phyloP scores from a whole-genome alignment of 2,113 vertebrate genomes.

The Chaetorhynchus papuensis region DNA sequence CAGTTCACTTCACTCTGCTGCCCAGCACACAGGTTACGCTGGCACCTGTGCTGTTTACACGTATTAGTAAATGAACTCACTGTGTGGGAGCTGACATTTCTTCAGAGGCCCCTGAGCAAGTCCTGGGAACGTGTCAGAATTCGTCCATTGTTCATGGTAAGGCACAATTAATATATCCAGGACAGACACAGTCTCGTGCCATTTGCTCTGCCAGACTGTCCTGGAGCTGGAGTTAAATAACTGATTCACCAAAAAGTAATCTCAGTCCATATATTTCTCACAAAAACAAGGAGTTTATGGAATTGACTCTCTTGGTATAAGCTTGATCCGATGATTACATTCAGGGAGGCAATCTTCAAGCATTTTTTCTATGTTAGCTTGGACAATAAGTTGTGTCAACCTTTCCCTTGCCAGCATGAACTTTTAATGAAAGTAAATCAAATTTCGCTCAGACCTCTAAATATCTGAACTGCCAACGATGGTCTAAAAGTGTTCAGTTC shows the following conservation, averaged over 20 bases:
- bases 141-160: not conserved
- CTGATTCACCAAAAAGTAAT: not conserved
- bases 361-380: not conserved
- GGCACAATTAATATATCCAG: not conserved
- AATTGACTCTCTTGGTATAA: not conserved
- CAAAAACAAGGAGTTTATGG: not conserved
- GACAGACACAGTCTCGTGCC: not conserved
- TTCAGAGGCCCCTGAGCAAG: not conserved
- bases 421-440: not conserved
- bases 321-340: not conserved
- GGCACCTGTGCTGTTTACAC: not conserved
- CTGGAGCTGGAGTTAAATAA: not conserved
- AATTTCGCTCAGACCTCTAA: not conserved
- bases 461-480: not conserved
- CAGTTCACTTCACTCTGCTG: not conserved
- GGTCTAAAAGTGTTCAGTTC: not conserved
- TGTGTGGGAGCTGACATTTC: not conserved
- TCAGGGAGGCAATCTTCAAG: not conserved
- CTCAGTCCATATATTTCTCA: not conserved
- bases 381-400: not conserved
- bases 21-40: not conserved
- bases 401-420: not conserved
- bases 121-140: not conserved
- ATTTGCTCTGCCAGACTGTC: not conserved
- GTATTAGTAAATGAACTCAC: not conserved